Conservation (phyloP, 2,797 vertebrate genomes). For the Falco cherrug region DNA sequence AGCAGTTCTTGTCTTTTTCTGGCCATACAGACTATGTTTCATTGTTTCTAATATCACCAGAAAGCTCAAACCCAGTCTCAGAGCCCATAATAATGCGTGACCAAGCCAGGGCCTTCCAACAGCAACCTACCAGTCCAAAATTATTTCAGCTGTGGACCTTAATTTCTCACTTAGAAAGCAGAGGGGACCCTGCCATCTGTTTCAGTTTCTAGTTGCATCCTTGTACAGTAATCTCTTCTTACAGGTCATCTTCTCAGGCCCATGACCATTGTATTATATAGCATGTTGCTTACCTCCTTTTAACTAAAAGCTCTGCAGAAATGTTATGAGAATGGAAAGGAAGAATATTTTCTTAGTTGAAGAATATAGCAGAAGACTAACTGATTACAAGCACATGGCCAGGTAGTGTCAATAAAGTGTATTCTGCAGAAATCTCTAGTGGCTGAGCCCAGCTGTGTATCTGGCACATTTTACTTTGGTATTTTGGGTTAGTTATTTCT, state of each 20-base stretch:
- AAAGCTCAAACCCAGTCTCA: background rate
- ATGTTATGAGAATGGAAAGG: background rate
- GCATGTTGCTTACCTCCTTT: background rate
- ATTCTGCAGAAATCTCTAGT: background rate
- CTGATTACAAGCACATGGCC: background rate
- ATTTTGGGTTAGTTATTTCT: background rate
- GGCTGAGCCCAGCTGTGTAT: background rate
- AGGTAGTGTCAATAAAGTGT: background rate
- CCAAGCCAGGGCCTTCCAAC: background rate
- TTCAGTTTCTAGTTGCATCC: background rate
- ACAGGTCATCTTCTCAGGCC: background rate
- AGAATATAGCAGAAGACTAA: background rate
- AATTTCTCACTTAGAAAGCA: background rate
- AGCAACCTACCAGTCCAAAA: background rate
- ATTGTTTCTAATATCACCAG: background rate
- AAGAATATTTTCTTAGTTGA: background rate
- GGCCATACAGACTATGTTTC: background rate
- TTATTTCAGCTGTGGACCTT: background rate
- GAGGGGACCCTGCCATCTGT: background rate
- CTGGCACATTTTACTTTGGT: background rate
- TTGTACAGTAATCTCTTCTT: background rate
- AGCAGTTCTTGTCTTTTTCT: background rate
- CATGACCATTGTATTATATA: background rate
- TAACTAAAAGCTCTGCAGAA: background rate
- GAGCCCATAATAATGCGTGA: background rate